Conservation (phyloP, 1,140 invertebrate genomes). For the Augochlora pura region DNA sequence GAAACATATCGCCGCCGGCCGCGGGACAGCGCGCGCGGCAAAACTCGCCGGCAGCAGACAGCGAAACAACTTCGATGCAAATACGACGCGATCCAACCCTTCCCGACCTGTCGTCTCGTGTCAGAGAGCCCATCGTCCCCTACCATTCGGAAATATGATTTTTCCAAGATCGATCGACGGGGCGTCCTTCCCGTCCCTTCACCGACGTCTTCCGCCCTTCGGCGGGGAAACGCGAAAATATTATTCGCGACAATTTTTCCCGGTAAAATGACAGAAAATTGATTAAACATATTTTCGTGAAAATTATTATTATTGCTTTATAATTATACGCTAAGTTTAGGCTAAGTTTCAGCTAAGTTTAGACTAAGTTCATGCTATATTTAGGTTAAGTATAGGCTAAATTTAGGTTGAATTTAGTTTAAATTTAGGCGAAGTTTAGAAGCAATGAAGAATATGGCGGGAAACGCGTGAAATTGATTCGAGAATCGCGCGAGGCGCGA, state of each 20-base stretch:
- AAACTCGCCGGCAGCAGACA: neutral
- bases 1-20: neutral
- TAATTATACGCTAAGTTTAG: too few species aligned
- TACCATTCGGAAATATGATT: conserved; percentile 27
- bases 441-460: too few species aligned
- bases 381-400: too few species aligned
- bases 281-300: too few species aligned
- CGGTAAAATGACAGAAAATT: too few species aligned
- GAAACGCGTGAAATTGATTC: too few species aligned
- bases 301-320: too few species aligned
- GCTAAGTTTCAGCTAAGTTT: too few species aligned
- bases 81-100: neutral
- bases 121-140: neutral
- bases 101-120: neutral
- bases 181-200: neutral
- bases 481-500: too few species aligned
- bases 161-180: conserved; percentile 15
- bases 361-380: too few species aligned
- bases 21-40: neutral
- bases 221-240: conserved; percentile 21
- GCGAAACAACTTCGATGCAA: conserved; percentile 13
- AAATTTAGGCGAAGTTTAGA: too few species aligned
- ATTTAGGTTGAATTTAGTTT: too few species aligned
- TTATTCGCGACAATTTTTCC: conserved; percentile 20
- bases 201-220: neutral